Percentiles rank a stretch among this genome's conserved stretches.
phyloP scores from a whole-genome alignment of 2,888 invertebrate species.

The Merodon equestris region DNA sequence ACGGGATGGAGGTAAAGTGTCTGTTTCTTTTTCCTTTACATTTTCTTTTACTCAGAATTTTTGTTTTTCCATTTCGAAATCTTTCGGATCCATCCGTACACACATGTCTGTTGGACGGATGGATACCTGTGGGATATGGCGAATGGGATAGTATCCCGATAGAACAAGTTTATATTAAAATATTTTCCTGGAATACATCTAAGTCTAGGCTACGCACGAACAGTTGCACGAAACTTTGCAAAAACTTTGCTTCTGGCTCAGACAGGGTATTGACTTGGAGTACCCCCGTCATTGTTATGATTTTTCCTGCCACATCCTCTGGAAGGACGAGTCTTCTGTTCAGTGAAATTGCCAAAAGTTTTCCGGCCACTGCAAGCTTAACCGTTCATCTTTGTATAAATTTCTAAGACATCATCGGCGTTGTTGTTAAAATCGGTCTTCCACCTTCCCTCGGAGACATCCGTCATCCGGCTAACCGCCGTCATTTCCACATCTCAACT shows the following conservation, averaged over 20 bases:
- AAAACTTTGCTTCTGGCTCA: no score
- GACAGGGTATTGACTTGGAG: no score
- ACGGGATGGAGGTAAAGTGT: slow-evolving; percentile 85
- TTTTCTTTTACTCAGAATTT: slow-evolving; percentile 9
- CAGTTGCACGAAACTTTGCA: no score
- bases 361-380: no score
- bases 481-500: not conserved
- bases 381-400: not conserved
- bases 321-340: no score
- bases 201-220: no score
- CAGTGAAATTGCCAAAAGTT: no score
- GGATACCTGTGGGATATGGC: not conserved
- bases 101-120: not conserved
- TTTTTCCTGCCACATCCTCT: no score
- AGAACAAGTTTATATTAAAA: no score
- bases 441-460: not conserved
- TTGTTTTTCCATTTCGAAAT: not conserved
- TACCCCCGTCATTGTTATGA: no score
- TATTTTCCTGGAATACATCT: no score
- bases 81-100: no score
- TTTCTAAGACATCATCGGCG: slow-evolving; percentile 8
- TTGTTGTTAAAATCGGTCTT: slow-evolving; percentile 22
- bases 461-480: not conserved
- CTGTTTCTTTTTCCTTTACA: slow-evolving; percentile 1
- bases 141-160: not conserved